phyloP scores from a whole-genome alignment of 2,888 invertebrate species.

The Agrochola macilenta region DNA sequence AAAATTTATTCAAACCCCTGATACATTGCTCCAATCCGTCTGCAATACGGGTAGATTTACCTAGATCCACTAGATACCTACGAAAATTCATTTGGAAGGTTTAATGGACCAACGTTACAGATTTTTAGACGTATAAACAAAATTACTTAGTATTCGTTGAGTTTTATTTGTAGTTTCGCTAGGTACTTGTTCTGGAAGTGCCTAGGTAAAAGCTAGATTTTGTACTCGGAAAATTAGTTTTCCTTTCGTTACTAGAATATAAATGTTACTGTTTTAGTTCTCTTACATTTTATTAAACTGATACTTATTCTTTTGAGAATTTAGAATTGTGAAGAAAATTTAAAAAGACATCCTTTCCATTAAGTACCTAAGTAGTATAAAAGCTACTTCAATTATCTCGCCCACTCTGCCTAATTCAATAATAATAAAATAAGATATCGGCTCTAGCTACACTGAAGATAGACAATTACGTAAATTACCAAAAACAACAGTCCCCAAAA shows the following conservation, averaged over 20 bases:
- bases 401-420: constrained; percentile 5
- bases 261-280: constrained; percentile 14
- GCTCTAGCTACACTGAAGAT: too few species aligned
- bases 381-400: neutral
- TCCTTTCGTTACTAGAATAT: constrained; percentile 20
- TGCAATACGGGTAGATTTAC: constrained; percentile 40
- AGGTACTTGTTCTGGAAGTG: neutral
- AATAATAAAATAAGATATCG: neutral
- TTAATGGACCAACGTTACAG: neutral
- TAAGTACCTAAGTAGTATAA: neutral
- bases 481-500: neutral
- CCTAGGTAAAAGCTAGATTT: neutral
- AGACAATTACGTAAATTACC: neutral
- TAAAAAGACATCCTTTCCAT: neutral
- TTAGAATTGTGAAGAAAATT: neutral
- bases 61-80: constrained; percentile 21
- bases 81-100: constrained; percentile 29
- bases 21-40: constrained; percentile 51
- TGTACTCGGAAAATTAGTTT: neutral
- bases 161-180: constrained; percentile 12
- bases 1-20: constrained; percentile 49
- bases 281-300: neutral
- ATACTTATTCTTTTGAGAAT: neutral
- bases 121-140: neutral
- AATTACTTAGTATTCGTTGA: constrained; percentile 15